Base-by-base conservation (phyloP, 2,888 invertebrate species). In the Drosophila hamatofila region DNA sequence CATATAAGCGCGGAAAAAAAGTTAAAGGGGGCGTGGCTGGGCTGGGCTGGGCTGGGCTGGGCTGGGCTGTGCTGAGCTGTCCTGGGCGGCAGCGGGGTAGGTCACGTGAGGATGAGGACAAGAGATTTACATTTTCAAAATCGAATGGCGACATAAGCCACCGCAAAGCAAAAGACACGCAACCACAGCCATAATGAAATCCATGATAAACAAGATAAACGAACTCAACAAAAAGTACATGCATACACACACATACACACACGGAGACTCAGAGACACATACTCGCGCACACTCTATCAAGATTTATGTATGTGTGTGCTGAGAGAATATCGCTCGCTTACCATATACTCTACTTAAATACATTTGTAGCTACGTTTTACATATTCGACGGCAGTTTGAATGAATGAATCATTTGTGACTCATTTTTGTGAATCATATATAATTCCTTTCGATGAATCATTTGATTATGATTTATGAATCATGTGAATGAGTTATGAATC, bases 121-220 rank as follows among this genome's bases (percentile, higher is more conserved):
- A 90, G 89, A 89, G 84, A 84, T 84, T 84, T 84, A 89, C 89
- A 84, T 84, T 84, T 84, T 84, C 79, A 84, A 84, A 84, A 84
- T 84, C 84, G 84, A 84, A 86, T 80, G 89, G 89, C 87, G 87
- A 87, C 86, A 83, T 89, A 84, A 84, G 89, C 84, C 89, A 86
- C 87, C 89, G 88, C 84, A 86, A 78, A 83, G 89, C 89, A 84
- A 83, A 86, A 86, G 84, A 88, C 84, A 83, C 81, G 87, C 87
- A 88, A 79, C 77, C 84, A 75, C 80, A 77, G 80, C 86, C 87
- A 83, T 88, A 88, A 84, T 84, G 87, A 84, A 84, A 84, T 84
- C 84, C 87, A 75, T 71, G 89, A 84, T 84, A 87, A 84, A 89
- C 79, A 87, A 84, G 84, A 84, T 84, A 86, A 84, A 79, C 86